phyloP scores from a whole-genome alignment of 2,113 vertebrate species.

The Rhagologus leucostigma region DNA sequence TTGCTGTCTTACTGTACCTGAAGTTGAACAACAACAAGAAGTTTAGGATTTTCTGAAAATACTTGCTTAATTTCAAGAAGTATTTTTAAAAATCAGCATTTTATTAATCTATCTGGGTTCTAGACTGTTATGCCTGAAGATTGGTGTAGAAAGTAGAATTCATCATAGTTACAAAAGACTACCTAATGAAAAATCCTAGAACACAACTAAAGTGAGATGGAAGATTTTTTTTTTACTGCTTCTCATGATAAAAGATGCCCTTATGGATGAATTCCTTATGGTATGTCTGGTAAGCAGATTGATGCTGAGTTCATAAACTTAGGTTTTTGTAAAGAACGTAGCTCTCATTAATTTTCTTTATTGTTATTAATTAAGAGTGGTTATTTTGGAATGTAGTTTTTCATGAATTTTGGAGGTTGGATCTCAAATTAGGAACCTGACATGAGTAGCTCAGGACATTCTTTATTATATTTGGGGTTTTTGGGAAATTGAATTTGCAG shows the following conservation, averaged over 20 bases:
- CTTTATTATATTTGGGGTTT: not conserved
- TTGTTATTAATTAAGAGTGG: not conserved
- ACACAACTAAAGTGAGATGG: not conserved
- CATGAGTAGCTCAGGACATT: not conserved
- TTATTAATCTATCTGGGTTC: not conserved
- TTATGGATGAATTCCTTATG: not conserved
- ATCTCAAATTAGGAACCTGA: not conserved
- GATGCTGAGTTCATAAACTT: not conserved
- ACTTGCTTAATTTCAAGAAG: not conserved
- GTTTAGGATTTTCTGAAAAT: not conserved
- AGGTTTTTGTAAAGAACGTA: not conserved
- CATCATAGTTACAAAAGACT: not conserved
- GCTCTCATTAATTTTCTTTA: not conserved
- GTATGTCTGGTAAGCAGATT: not conserved
- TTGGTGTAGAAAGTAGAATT: not conserved
- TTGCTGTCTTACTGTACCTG: not conserved
- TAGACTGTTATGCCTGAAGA: not conserved
- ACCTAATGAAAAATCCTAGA: not conserved
- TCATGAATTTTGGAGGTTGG: not conserved
- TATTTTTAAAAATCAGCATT: not conserved
- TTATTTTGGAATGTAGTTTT: not conserved
- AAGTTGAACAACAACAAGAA: not conserved
- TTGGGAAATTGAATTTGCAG: not conserved
- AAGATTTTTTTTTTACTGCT: not conserved
- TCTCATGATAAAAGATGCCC: not conserved